Evolutionary conservation across 2,888 invertebrate genomes (phyloP).

Genomic region (Acronicta leporina): DNA sequence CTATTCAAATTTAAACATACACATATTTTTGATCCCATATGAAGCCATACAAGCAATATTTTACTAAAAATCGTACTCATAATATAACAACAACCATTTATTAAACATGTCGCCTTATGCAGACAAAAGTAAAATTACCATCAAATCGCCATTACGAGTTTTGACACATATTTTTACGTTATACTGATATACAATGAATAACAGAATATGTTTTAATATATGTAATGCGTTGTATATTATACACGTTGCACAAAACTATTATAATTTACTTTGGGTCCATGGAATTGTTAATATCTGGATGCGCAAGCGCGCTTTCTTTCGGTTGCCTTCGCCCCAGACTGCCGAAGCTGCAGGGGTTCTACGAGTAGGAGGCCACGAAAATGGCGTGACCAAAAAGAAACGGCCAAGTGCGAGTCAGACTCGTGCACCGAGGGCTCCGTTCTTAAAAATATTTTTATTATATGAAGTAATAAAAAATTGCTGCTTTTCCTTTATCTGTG

Average conservation of each 20-base stretch:
- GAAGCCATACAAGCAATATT: conserved; percentile 28
- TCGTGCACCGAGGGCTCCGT: too few relatives aligned
- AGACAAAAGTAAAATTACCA: conserved; percentile 51
- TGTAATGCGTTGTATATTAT: conserved; percentile 6
- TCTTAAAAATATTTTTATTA: too few relatives aligned
- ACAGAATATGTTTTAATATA: neutral
- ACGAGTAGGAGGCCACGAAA: conserved; percentile 57
- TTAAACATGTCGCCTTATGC: conserved; percentile 27
- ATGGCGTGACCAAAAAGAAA: conserved; percentile 20
- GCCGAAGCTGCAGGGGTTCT: conserved; percentile 69
- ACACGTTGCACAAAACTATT: conserved; percentile 51
- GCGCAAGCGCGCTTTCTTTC: conserved; percentile 59
- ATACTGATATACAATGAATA: conserved; percentile 28
- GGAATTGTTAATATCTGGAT: conserved; percentile 52
- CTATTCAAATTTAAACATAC: conserved; percentile 2
- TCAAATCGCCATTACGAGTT: conserved; percentile 42
- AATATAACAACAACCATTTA: conserved; percentile 33
- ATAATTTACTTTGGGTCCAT: conserved; percentile 37
- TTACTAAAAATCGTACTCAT: conserved; percentile 31
- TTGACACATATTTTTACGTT: conserved; percentile 37
- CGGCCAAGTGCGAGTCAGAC: too few relatives aligned
- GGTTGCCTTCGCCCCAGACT: conserved; percentile 67
- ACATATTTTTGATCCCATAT: conserved; percentile 18
- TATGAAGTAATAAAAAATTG: too few relatives aligned
- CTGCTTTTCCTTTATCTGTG: too few relatives aligned